Conservation (phyloP, 1,140 invertebrate genomes). For the Forficula auricularia region DNA sequence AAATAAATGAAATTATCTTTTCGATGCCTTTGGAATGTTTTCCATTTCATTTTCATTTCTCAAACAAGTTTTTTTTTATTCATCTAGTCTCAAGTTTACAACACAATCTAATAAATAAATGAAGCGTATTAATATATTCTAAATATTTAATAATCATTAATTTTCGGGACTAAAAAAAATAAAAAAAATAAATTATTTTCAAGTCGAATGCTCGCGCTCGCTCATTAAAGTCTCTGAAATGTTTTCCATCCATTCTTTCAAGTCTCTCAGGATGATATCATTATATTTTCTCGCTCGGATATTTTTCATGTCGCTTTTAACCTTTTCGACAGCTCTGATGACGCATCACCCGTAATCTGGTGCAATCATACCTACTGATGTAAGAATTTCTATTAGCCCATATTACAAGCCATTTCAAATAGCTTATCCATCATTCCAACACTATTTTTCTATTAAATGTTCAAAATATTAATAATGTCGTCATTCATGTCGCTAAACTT, state of each 20-base stretch:
- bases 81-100: not conserved
- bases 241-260: too few species aligned
- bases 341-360: conserved; percentile 1
- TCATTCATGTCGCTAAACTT: not conserved
- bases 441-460: not conserved
- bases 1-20: too few species aligned
- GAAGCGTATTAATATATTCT: conserved; percentile 11
- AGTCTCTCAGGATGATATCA: too few species aligned
- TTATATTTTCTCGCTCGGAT: too few species aligned
- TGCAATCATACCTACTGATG: conserved; percentile 8
- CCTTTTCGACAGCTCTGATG: too few species aligned
- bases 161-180: not conserved
- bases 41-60: too few species aligned
- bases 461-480: not conserved
- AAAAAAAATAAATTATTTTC: conserved; percentile 10
- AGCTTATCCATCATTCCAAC: not conserved
- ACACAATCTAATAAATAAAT: conserved; percentile 10
- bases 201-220: not conserved
- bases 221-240: conserved; percentile 4
- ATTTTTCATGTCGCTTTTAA: too few species aligned
- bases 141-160: conserved; percentile 14
- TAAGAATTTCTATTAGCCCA: not conserved
- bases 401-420: not conserved
- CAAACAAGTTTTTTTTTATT: not conserved
- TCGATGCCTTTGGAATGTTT: too few species aligned